Evolutionary conservation across 2,113 vertebrate species (phyloP).

Genomic region (Eira barbara): DNA sequence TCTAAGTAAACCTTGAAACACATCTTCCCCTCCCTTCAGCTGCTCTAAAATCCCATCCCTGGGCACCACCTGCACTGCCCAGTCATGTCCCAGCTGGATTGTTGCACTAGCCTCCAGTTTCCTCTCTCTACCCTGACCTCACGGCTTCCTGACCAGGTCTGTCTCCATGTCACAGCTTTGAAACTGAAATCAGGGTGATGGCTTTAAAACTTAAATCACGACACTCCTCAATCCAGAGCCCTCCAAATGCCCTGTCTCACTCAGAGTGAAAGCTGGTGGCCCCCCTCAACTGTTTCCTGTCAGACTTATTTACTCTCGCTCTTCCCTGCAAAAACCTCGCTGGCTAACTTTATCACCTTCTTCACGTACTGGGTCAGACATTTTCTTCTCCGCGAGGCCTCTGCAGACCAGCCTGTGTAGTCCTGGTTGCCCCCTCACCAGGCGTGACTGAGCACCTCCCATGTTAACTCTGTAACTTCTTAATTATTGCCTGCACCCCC

Average conservation of each 20-base stretch:
- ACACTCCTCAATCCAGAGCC: background rate
- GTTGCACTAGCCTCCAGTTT: too few species aligned
- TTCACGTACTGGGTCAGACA: accelerated
- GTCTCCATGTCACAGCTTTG: background rate
- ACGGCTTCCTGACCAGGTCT: background rate
- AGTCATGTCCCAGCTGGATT: accelerated
- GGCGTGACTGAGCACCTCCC: background rate
- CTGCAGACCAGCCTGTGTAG: background rate
- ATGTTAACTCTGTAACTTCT: background rate
- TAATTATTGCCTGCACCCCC: background rate
- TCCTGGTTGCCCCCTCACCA: too few species aligned
- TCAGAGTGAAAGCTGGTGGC: background rate
- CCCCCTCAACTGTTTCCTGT: background rate
- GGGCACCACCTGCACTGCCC: background rate
- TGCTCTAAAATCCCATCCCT: background rate
- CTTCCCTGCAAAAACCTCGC: background rate
- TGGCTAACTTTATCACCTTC: background rate
- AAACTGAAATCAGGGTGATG: background rate
- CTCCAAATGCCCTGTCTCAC: background rate
- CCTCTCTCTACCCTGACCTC: background rate
- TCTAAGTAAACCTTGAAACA: background rate
- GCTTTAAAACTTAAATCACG: background rate
- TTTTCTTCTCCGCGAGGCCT: background rate
- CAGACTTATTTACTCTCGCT: background rate
- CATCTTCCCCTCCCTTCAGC: background rate